Base-by-base conservation (phyloP, 2,888 invertebrate genomes). In the Sarcophaga carnaria region DNA sequence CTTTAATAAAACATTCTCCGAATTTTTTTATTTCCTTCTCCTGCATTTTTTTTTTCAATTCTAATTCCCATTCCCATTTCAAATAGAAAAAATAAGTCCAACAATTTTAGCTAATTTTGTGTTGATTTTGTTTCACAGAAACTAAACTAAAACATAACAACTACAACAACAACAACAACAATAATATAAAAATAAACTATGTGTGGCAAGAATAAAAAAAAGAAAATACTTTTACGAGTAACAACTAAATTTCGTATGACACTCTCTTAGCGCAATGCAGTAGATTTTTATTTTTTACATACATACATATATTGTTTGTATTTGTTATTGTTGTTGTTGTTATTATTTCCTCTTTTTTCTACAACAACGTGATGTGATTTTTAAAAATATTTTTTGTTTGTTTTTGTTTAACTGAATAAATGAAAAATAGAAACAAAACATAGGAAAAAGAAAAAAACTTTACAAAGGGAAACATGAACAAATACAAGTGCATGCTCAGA, bases 221-320 rank as follows among this genome's bases (percentile, higher is more conserved):
- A 71, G 60, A 66, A 72, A 17, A 80, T 25, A 45, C 62, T 70
- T 75, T 66, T 60, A 80, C 64, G 75, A 67, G 64, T 60, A 63
- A 54, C 74, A 81, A 78, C 74, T 77, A 79, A 84, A 87, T 81
- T 82, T 82, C 62, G 69, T 82, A 79, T 82, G 84, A 84, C 84
- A 84, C 84, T 87, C 76, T 80, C 79, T 79, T 84, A 87, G 87
- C 87, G 87, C 87, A 87, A 82, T 87, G 87, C 87, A 87, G 87
- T 87, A 84, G 81, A 87, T 81, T 87, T 87, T 81, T 69, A 81
- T 78, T 76, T 4, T 54, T 17, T 54, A 54, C 54, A 17, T 14
- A 17, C 11, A 14, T 12, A 49, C 14, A 49, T 49, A 37, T 37
- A 37, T 14, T 49, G 49, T 12, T 5, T 54, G 66, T 82, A 75